Evolutionary conservation across 2,888 invertebrate genomes (phyloP).

Genomic region (Melinopterus prodromus): DNA sequence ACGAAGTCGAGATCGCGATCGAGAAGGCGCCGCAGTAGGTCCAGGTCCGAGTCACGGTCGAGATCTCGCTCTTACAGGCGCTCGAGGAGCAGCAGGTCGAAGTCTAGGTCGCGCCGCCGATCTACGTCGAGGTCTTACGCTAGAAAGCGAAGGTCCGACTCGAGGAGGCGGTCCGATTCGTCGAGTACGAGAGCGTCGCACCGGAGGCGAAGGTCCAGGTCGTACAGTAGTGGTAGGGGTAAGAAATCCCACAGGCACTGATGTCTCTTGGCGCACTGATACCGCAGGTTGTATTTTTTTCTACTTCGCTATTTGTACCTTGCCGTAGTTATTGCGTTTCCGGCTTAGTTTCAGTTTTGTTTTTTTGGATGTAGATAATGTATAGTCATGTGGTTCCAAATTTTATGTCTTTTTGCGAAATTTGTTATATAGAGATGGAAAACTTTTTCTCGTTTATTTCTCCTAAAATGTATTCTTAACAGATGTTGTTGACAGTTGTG

Average conservation of each 20-base stretch:
- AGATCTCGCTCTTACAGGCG: slow-evolving; percentile 41
- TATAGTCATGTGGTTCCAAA: too few relatives aligned
- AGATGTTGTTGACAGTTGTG: too few relatives aligned
- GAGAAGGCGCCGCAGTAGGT: slow-evolving; percentile 47
- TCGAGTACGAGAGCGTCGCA: slow-evolving; percentile 22
- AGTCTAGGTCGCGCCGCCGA: slow-evolving; percentile 41
- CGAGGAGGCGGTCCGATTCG: slow-evolving; percentile 40
- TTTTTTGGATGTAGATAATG: too few relatives aligned
- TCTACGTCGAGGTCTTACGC: slow-evolving; percentile 41
- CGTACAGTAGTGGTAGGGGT: slow-evolving; percentile 49
- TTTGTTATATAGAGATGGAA: too few relatives aligned
- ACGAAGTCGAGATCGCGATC: slow-evolving; percentile 31
- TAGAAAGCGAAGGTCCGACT: slow-evolving; percentile 45
- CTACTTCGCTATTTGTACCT: neutral
- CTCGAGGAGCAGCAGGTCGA: slow-evolving; percentile 41
- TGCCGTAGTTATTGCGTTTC: neutral
- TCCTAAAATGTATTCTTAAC: too few relatives aligned
- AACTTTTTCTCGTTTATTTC: too few relatives aligned
- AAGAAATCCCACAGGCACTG: slow-evolving; percentile 51
- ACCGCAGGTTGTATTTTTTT: slow-evolving; percentile 39
- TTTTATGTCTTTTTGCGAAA: too few relatives aligned
- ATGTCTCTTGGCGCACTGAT: slow-evolving; percentile 31
- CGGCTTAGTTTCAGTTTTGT: neutral
- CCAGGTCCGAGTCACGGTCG: slow-evolving; percentile 55
- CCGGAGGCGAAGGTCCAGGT: slow-evolving; percentile 44